Conservation (phyloP, 1,140 invertebrate species). For the Eueides isabella region DNA sequence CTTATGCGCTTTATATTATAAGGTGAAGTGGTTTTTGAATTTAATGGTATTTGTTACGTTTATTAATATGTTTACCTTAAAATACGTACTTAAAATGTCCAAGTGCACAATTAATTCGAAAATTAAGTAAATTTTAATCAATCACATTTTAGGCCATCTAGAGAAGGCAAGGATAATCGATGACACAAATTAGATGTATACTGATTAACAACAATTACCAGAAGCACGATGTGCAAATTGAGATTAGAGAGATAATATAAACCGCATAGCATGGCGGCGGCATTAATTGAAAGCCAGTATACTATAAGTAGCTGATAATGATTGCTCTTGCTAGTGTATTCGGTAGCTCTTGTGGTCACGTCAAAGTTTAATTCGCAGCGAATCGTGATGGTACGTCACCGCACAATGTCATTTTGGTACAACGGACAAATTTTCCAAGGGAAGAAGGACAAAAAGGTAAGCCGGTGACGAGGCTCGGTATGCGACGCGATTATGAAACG, state of each 20-base stretch:
- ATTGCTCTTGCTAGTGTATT: slow-evolving; percentile 19
- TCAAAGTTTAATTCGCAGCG: slow-evolving; percentile 30
- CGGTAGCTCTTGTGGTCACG: slow-evolving; percentile 29
- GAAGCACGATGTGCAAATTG: slow-evolving; percentile 18
- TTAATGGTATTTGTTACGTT: slow-evolving; percentile 9
- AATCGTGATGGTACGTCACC: slow-evolving; percentile 37
- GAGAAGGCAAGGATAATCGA: background rate
- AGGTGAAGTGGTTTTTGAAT: slow-evolving; percentile 25
- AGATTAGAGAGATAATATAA: slow-evolving; percentile 27
- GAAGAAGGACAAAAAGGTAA: slow-evolving; percentile 40
- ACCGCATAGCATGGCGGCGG: slow-evolving; percentile 34
- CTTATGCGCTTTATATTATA: slow-evolving; percentile 43
- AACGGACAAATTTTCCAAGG: slow-evolving; percentile 39
- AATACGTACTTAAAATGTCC: background rate
- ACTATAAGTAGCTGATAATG: slow-evolving; percentile 25
- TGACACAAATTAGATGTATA: slow-evolving; percentile 6
- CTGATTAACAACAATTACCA: slow-evolving; percentile 21
- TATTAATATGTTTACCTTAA: background rate
- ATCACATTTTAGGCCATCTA: background rate
- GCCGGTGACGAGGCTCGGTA: slow-evolving; percentile 65
- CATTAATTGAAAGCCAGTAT: slow-evolving; percentile 40
- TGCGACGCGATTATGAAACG: slow-evolving; percentile 77
- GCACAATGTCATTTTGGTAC: slow-evolving; percentile 37
- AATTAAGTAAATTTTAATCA: background rate
- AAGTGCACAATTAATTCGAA: background rate